Evolutionary conservation across 2,113 vertebrate species (phyloP), one percentile per base, ranked within the genome.

Genomic region (Hyaena hyaena): DNA sequence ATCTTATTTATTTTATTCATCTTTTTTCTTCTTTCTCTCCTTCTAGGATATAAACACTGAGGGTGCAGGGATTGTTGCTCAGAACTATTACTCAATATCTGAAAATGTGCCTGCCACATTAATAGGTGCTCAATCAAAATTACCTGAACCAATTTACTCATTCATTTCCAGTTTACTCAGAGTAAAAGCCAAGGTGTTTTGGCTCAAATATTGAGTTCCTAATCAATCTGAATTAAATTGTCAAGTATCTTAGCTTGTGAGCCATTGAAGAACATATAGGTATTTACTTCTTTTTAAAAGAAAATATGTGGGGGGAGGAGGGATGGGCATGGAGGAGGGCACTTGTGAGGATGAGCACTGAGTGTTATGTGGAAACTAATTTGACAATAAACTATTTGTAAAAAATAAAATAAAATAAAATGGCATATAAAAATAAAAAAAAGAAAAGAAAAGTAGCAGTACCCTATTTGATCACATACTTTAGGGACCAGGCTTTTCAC

Each of bases 211-310:
- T 28, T 94, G 28, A 89, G 45, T 48, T 69, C 33, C n/a, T 90
- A 83, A 83, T 63, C 7, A 90, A 61, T 74, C 68, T 90, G 28
- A 92, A 79, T 76, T 86, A 96, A 90, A 33, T 61, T 83, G 43
- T 33, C 35, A 96, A 81, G 26, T 8, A 90, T 84, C 58, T 85
- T 3, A 45, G 4, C 45, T 50, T 84, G 33, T 82, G 26, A 95
- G 45, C 17, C 16, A 82, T 10, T 21, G 7, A 90, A 88, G 83
- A 93, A 61, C 11, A 93, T 8, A n/a, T 0, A 94, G 19, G 9
- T 6, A 93, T 24, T 82, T 45, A 12, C 17, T 24, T 83, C 10
- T 69, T 84, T 93, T 77, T 55, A 39, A n/a, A 83, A 93, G 43
- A 77, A 93, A 73, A 88, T 45, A 39, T 39, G 39, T 39, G 39